A percentile compares a stretch with the other conserved stretches of the same genome.
Conservation (phyloP, 2,113 vertebrate genomes). For the Excalfactoria chinensis region DNA sequence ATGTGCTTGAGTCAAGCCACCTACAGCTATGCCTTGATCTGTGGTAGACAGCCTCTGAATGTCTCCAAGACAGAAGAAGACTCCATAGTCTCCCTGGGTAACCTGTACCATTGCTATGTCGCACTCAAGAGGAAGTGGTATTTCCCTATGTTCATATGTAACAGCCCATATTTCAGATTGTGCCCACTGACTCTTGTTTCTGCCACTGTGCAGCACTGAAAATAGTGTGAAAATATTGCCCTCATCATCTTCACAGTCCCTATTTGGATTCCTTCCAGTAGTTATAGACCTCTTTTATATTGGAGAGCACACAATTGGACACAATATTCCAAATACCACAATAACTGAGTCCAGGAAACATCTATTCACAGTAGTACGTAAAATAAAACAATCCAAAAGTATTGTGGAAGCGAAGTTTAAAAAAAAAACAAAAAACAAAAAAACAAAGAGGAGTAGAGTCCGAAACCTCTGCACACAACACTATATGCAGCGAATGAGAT, state of each 20-base stretch:
- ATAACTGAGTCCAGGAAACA: background rate
- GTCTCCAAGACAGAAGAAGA: background rate
- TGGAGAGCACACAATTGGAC: background rate
- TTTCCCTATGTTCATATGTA: background rate
- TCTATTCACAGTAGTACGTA: background rate
- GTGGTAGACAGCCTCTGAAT: rapidly evolving
- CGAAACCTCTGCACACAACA: background rate
- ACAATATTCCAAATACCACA: background rate
- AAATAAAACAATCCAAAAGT: background rate
- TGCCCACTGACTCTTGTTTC: background rate
- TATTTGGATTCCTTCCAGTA: background rate
- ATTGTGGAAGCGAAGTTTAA: background rate
- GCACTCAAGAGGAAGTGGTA: background rate
- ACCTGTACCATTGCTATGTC: no score
- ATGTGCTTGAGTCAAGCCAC: background rate
- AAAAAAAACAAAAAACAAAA: background rate
- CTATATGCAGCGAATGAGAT: background rate
- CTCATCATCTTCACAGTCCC: background rate
- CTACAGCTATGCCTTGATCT: background rate
- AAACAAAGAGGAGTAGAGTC: background rate
- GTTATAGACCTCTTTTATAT: background rate
- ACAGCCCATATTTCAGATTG: background rate
- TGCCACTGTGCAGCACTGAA: no score
- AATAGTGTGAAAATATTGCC: background rate
- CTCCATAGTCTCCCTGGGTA: background rate